Evolutionary conservation across 2,113 vertebrate genomes (phyloP), one percentile per base, ranked within the genome.

Genomic region (Channa maculata): DNA sequence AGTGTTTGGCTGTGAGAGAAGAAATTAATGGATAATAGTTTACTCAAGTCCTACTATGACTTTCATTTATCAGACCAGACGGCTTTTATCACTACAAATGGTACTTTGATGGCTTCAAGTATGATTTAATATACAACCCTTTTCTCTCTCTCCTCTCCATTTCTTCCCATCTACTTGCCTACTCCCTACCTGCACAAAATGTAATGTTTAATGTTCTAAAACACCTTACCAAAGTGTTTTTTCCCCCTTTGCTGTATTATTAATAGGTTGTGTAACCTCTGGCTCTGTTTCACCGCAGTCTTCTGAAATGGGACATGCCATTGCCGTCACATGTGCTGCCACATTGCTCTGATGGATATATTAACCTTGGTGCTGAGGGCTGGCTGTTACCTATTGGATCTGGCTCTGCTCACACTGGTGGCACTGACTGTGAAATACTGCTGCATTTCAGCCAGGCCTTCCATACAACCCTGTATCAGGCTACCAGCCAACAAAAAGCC

Each of bases 261-360:
- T 50, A 77, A 64, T n/a, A 38, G 68, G 68, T 68, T 54, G 38
- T 77, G n/a, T 69, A 80, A 77, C 73, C 50, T 71, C 24, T 61
- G 68, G 55, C 63, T 72, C 48, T 12, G 3, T 33, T 68, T 14
- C 48, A 37, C 55, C 10, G 72, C 80, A 37, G 24, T 72, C 74
- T 58, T 55, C 65, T 45, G 49, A 63, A 9, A 1, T 34, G 59
- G 60, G 66, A 74, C 38, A 3, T 1, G 38, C 24, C 24, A 24
- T 24, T 24, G 24, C 38, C 24, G 62, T 75, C 49, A 24, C 45
- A 15, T 11, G 36, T 2, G 48, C 46, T 61, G 72, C 43, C 60
- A 62, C 71, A 65, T 52, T 65, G n/a, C 9, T 63, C 46, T 67
- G 71, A 85, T 82, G 8, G 71, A 82, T 76, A 69, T 53, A 12